These are phyloP conservation scores for Adela reaumurella DNA, from an alignment of 2,888 invertebrate species.

Conservation along the genomic window DNA sequence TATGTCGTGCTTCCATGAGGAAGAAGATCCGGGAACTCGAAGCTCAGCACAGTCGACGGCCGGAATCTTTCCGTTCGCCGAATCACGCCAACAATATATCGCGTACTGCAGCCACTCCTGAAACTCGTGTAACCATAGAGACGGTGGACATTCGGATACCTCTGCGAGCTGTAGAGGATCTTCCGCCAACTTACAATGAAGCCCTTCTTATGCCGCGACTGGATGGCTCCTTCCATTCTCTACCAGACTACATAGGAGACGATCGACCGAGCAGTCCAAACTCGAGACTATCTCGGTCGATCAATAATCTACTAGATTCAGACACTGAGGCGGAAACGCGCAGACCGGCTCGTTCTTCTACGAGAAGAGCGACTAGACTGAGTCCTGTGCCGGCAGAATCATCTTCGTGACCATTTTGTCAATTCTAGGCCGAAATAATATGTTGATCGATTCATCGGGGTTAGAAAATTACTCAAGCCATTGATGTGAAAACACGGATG, in stretches of 20 bases:
- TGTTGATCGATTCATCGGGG: too few relatives aligned
- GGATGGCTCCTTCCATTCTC: slow-evolving; percentile 59
- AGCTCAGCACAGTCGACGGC: slow-evolving; percentile 24
- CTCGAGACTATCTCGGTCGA: slow-evolving; percentile 36
- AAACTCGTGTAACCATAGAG: slow-evolving; percentile 24
- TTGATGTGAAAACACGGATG: too few relatives aligned
- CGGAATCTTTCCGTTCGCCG: slow-evolving; percentile 39
- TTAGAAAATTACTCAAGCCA: too few relatives aligned
- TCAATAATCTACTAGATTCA: slow-evolving; percentile 40
- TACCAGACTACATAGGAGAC: slow-evolving; percentile 41
- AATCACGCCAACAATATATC: slow-evolving; percentile 29
- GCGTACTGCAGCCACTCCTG: slow-evolving; percentile 13
- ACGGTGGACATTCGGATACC: slow-evolving; percentile 33
- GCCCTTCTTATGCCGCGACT: slow-evolving; percentile 70
- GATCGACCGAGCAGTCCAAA: slow-evolving; percentile 19
- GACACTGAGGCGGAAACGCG: slow-evolving; percentile 27
- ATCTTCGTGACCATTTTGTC: too few relatives aligned
- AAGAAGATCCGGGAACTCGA: slow-evolving; percentile 31
- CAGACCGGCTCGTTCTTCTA: background rate
- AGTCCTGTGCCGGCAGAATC: too few relatives aligned
- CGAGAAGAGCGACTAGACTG: too few relatives aligned
- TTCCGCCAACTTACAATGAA: slow-evolving; percentile 72
- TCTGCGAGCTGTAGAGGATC: slow-evolving; percentile 26
- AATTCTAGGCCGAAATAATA: too few relatives aligned
- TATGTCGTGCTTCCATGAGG: slow-evolving; percentile 50